Evolutionary conservation across 2,888 invertebrate genomes (phyloP), one percentile per base, ranked within the genome.

Genomic region (Geophilus truncorum): DNA sequence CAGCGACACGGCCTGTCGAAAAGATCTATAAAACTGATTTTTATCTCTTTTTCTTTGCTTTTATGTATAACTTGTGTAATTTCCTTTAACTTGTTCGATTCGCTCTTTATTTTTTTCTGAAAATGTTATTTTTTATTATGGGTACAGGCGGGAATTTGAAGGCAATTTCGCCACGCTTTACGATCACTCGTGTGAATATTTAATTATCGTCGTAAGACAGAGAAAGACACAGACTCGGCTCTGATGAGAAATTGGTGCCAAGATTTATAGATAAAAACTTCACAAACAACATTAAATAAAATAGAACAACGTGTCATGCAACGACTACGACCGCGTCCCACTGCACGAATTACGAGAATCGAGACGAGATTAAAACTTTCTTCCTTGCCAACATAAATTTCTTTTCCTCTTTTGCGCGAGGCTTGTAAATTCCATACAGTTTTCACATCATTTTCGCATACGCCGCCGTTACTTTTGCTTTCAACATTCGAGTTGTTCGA

Each of bases 201-300:
- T 70, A 70, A 70, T 70, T 70, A 70, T 70, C 70, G 70, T 70
- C 70, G 70, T 70, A 70, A 70, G 70, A 70, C 70, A 70, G n/a
- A n/a, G n/a, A 28, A 70, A 70, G 70, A 70, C 70, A 70, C 70
- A 12, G 70, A 28, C 28, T 70, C 70, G 70, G 28, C 70, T n/a
- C 25, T 70, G 70, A 70, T 70, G 70, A 70, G 70, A 70, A 70
- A 70, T 70, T 70, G 70, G 70, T 70, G 70, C 70, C 70, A 70
- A 70, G 70, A 70, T 70, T 70, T 70, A 70, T 70, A 70, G 70
- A 70, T 70, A 70, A 70, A 70, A 70, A 70, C 70, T 70, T 70
- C 70, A 28, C 70, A 70, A 70, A 70, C 70, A 70, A 70, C 70
- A 70, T 70, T 70, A 70, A 23, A 70, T 70, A 70, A 70, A 51